These are phyloP conservation scores for Philereme vetulata DNA, from an alignment of 2,888 invertebrate genomes.

Conservation along the genomic window DNA sequence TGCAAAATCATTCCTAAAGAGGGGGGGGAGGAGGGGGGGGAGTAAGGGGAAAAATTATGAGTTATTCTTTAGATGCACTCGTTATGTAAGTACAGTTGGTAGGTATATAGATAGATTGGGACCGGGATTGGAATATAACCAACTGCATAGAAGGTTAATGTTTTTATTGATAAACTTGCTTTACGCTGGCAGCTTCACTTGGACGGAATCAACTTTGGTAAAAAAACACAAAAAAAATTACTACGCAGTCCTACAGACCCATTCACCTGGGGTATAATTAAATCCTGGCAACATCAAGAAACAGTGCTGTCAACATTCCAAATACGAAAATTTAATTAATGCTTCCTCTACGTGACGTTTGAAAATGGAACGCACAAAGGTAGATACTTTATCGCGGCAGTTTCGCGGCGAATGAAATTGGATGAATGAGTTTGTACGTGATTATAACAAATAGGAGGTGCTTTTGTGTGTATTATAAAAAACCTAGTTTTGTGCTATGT, in stretches of 20 bases:
- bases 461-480: slow-evolving; percentile 58
- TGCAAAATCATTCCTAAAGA: too few relatives aligned
- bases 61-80: too few relatives aligned
- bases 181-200: too few relatives aligned
- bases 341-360: slow-evolving; percentile 66
- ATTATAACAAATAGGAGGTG: slow-evolving; percentile 63
- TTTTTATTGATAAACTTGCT: too few relatives aligned
- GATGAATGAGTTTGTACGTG: slow-evolving; percentile 59
- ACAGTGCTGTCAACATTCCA: slow-evolving; percentile 36
- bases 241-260: not conserved
- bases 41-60: too few relatives aligned
- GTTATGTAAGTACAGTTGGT: too few relatives aligned
- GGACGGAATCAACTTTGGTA: too few relatives aligned
- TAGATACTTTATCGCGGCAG: slow-evolving; percentile 53
- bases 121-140: too few relatives aligned
- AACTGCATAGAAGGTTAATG: too few relatives aligned
- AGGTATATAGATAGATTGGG: too few relatives aligned
- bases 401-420: slow-evolving; percentile 51
- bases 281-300: slow-evolving; percentile 32
- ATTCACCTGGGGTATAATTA: slow-evolving; percentile 16
- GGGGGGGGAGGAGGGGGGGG: too few relatives aligned
- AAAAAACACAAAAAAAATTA: not conserved
- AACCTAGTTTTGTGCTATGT: slow-evolving; percentile 49
- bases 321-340: slow-evolving; percentile 42
- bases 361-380: slow-evolving; percentile 58